Evolutionary conservation across 1,140 invertebrate genomes (phyloP).

Genomic region (Euglossa dilemma): DNA sequence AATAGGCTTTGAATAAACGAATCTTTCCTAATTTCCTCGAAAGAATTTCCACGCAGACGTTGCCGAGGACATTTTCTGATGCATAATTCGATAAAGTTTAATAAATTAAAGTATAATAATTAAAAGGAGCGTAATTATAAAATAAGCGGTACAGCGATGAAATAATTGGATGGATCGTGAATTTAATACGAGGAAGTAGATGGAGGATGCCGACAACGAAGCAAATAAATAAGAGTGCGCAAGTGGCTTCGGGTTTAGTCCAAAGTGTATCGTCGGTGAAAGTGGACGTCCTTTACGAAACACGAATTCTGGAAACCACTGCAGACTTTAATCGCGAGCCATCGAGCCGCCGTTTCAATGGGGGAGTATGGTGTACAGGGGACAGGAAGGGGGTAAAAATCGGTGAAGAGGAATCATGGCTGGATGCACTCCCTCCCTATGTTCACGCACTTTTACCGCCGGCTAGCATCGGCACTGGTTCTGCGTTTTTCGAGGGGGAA

Average conservation of each 20-base stretch:
- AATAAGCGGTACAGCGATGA: no score
- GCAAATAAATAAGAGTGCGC: neutral
- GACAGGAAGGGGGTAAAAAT: constrained; percentile 79
- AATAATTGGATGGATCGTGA: no score
- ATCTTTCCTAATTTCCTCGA: neutral
- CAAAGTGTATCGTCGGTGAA: constrained; percentile 26
- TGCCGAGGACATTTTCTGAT: neutral
- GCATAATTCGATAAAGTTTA: neutral
- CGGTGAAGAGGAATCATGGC: constrained; percentile 80
- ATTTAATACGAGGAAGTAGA: no score
- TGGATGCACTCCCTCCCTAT: constrained; percentile 79
- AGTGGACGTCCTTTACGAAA: constrained; percentile 48
- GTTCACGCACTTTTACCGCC: constrained; percentile 76
- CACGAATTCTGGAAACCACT: constrained; percentile 48
- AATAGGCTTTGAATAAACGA: no score
- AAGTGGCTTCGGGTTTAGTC: neutral
- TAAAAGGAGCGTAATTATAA: no score
- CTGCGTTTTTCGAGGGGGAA: constrained; percentile 68
- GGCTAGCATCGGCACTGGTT: constrained; percentile 65
- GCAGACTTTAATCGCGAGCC: constrained; percentile 61
- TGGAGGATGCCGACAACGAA: neutral
- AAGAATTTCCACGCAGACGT: neutral
- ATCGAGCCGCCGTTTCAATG: constrained; percentile 53
- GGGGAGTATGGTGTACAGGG: constrained; percentile 35
- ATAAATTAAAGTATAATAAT: no score